phyloP scores from a whole-genome alignment of 2,797 vertebrate species.

The Malurus splendens region DNA sequence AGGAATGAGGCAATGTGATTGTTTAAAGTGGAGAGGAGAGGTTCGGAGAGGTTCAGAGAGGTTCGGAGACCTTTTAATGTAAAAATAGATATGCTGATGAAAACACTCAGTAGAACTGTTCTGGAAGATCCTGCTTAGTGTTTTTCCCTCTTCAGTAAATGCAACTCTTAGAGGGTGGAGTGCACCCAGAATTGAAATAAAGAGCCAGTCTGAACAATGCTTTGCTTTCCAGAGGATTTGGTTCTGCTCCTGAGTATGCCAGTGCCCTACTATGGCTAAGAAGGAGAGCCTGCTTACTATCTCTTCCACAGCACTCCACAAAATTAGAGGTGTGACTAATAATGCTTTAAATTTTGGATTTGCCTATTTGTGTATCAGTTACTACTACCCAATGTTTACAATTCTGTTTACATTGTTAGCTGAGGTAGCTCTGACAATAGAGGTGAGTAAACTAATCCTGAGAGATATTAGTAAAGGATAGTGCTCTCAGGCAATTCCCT shows the following conservation, averaged over 20 bases:
- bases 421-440: background rate
- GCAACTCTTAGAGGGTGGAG: rapidly evolving
- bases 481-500: background rate
- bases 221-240: background rate
- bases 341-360: background rate
- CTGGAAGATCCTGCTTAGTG: background rate
- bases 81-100: background rate
- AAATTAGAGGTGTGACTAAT: background rate
- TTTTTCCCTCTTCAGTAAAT: background rate
- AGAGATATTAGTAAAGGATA: background rate
- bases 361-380: background rate
- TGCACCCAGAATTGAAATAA: background rate
- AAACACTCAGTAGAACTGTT: background rate
- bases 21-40: background rate
- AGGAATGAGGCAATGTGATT: background rate
- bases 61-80: background rate
- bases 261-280: background rate
- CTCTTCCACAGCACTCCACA: background rate
- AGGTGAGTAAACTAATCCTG: background rate
- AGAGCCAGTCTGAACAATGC: background rate
- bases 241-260: background rate
- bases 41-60: too few species aligned
- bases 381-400: background rate
- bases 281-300: background rate
- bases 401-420: background rate